Conservation (phyloP, 2,888 invertebrate species). For the Neoscelio sp. region DNA sequence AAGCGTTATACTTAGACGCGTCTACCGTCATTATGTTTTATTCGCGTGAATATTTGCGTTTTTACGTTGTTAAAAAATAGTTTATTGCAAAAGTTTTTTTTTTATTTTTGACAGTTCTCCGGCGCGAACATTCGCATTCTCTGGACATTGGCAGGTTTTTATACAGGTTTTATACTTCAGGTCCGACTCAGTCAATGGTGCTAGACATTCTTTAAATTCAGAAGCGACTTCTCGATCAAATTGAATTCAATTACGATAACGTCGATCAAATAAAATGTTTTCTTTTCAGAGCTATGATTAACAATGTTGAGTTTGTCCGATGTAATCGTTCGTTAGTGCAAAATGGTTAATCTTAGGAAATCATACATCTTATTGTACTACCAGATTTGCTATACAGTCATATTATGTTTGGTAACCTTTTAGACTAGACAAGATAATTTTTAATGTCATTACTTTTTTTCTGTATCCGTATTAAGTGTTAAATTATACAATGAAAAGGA, state of each 20-base stretch:
- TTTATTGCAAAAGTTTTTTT: background rate
- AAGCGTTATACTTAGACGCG: constrained; percentile 50
- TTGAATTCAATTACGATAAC: constrained; percentile 43
- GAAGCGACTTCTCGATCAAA: constrained; percentile 15
- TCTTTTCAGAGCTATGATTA: constrained; percentile 18
- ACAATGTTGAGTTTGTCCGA: constrained; percentile 24
- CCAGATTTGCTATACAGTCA: background rate
- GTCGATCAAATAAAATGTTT: constrained; percentile 30
- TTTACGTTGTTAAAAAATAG: constrained; percentile 25
- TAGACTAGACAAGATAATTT: background rate
- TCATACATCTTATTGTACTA: constrained; percentile 27
- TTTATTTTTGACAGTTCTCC: background rate
- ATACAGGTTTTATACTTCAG: background rate
- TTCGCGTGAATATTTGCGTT: no score
- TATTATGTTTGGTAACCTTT: background rate
- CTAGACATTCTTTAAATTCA: background rate
- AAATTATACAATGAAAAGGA: no score
- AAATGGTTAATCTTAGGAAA: constrained; percentile 41
- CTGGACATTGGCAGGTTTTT: no score
- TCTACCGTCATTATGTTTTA: no score
- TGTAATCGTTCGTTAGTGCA: constrained; percentile 34
- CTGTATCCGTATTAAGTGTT: background rate
- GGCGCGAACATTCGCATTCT: no score
- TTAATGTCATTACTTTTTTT: background rate
- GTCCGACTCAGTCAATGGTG: background rate